Evolutionary conservation across 2,113 vertebrate genomes (phyloP), one percentile per base, ranked within the genome.

Genomic region (Stictonetta naevosa): DNA sequence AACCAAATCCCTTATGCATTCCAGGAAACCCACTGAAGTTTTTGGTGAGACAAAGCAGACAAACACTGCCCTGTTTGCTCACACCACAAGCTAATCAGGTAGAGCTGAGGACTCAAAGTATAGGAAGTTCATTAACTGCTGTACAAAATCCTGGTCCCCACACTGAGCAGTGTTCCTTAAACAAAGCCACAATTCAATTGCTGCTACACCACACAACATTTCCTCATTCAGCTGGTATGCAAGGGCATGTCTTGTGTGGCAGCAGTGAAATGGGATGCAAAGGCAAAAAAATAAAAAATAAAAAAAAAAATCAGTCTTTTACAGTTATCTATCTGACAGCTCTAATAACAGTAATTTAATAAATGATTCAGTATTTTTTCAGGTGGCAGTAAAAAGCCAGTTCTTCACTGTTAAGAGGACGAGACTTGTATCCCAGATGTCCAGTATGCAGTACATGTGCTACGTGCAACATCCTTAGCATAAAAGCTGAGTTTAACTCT

Each of bases 401-500:
- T 63, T 77, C 40, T 83, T 90, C 18, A 55, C 68, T 83, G 22
- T 40, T 73, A 50, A 60, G 71, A 40, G 26, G 66, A 77, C 0
- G 3, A 77, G 34, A 78, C 38, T 75, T 96, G 56, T 78, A 81
- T 86, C 64, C 8, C 48, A 83, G 23, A 17, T 90, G 36, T 73
- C 62, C 4, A 7, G 25, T 4, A 2, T 77, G 55, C 31, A 46
- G 44, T 48, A 50, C 1, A 10, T 8, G 3, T 22, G 7, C n/a
- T 22, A 2, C 13, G 16, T 73, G 34, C 50, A 83, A 44, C 8
- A 59, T 71, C 25, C 38, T 76, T 44, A 59, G 11, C 13, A 21
- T 50, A 84, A 92, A 88, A 88, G 50, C 50, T 55, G 55, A 74
- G 48, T 91, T 92, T 76, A 80, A 50, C 22, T 74, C n/a, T 81